Evolutionary conservation across 2,888 invertebrate genomes (phyloP), one percentile per base, ranked within the genome.

Genomic region (Teleogryllus oceanicus): DNA sequence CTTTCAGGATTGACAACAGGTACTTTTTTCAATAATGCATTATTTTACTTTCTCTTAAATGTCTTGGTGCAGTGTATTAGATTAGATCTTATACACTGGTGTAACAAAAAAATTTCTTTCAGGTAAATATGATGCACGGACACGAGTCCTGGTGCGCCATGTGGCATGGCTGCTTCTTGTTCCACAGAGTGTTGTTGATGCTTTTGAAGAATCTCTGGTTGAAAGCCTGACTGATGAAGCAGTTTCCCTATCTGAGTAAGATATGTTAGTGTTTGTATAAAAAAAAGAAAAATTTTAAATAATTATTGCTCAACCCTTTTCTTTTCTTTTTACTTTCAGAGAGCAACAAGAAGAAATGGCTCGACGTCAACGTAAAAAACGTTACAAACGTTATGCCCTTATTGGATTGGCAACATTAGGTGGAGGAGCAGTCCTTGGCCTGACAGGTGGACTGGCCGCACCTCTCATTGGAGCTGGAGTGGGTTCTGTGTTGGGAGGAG

Each of bases 401-500:
- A 91, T 92, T 80, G 91, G 92, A n/a, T 86, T 91, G 75, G 91
- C 92, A 8, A 90, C 91, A 16, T 86, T 92, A 75, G 90, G 91
- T 16, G 92, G 92, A 8, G 92, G 92, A 75, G 90, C 91, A 16
- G 85, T 92, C 75, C 88, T 92, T 82, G 92, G 92, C 76, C 85
- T 92, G 79, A 92, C 92, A 1, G 92, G 92, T 75, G 92, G 92
- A 50, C 86, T 92, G 77, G 92, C 92, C 10, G 92, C 92, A 16
- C 92, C 92, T 16, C 86, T 92, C 13, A 88, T 90, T 82, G 89
- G 89, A n/a, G 86, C 88, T 51, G 90, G 90, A 5, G 87, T 90
- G 18, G 89, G 89, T 49, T 89, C 87, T 80, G 85, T 89, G 74
- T 83, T 89, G 78, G 88, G 89, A 24, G 85, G 84, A 50, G 84